Conservation (phyloP, 1,140 invertebrate species). For the Telenomus remus region DNA sequence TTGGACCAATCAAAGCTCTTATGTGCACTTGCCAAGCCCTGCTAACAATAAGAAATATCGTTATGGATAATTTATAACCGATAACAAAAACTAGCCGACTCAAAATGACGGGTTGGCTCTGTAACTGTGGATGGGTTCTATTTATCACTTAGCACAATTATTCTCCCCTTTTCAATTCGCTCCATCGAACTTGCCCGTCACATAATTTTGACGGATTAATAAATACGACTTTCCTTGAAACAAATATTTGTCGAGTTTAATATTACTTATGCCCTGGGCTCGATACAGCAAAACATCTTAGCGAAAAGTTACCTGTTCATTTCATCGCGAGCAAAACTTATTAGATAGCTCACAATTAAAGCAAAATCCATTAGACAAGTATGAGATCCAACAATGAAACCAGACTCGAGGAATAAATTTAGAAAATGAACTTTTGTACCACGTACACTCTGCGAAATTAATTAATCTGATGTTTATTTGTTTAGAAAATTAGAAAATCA, state of each 20-base stretch:
- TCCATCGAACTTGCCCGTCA: slow-evolving; percentile 20
- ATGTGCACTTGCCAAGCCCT: slow-evolving; percentile 68
- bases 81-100: slow-evolving; percentile 69
- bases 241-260: no score
- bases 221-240: slow-evolving; percentile 27
- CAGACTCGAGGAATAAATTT: slow-evolving; percentile 49
- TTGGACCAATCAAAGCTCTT: slow-evolving; percentile 70
- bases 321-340: slow-evolving; percentile 53
- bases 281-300: slow-evolving; percentile 16
- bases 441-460: not conserved
- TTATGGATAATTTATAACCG: slow-evolving; percentile 73
- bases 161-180: slow-evolving; percentile 28
- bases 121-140: slow-evolving; percentile 68
- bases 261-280: not conserved
- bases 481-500: no score
- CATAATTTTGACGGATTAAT: slow-evolving; percentile 4
- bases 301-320: slow-evolving; percentile 46
- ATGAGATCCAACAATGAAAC: slow-evolving; percentile 39
- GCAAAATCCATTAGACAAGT: slow-evolving; percentile 71
- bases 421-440: slow-evolving; percentile 42
- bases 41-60: slow-evolving; percentile 73
- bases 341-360: slow-evolving; percentile 72
- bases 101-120: slow-evolving; percentile 62
- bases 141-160: slow-evolving; percentile 69
- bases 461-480: no score